Conservation (phyloP, 1,140 invertebrate species). For the Drosophila erecta region DNA sequence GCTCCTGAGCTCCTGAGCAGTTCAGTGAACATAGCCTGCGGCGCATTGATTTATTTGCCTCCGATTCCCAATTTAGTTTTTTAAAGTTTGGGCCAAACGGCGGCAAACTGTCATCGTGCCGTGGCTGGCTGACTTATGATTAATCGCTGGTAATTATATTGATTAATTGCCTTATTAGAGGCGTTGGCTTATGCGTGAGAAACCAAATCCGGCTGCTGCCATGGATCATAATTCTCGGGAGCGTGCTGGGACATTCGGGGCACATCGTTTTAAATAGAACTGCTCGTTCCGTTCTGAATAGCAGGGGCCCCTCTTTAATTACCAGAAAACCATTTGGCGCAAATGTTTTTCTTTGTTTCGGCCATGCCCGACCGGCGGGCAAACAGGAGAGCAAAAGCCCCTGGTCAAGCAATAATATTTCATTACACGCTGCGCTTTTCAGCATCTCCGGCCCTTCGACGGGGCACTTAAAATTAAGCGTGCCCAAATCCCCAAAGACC, state of each 20-base stretch:
- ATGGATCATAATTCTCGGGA: constrained; percentile 61
- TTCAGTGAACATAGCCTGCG: constrained; percentile 62
- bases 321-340: constrained; percentile 72
- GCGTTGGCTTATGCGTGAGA: constrained; percentile 50
- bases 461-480: constrained; percentile 83
- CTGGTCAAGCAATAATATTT: constrained; percentile 76
- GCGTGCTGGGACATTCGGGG: constrained; percentile 56
- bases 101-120: constrained; percentile 68
- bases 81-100: constrained; percentile 55
- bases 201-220: constrained; percentile 44
- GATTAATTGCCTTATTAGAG: constrained; percentile 84
- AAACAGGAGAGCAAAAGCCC: constrained; percentile 42
- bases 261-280: constrained; percentile 52
- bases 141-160: constrained; percentile 83
- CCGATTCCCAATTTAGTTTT: constrained; percentile 68
- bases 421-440: constrained; percentile 62
- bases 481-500: constrained; percentile 82
- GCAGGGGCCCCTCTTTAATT: constrained; percentile 62
- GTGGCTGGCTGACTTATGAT: constrained; percentile 57
- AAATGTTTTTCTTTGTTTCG: constrained; percentile 77
- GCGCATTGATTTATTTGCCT: constrained; percentile 72
- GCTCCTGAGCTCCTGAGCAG: constrained; percentile 24
- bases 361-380: constrained; percentile 31
- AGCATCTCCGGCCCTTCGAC: constrained; percentile 48
- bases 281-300: constrained; percentile 6